These are phyloP conservation scores for Mesorhabditis spiculigera DNA, from an alignment of 2,888 invertebrate species.

Conservation along the genomic window DNA sequence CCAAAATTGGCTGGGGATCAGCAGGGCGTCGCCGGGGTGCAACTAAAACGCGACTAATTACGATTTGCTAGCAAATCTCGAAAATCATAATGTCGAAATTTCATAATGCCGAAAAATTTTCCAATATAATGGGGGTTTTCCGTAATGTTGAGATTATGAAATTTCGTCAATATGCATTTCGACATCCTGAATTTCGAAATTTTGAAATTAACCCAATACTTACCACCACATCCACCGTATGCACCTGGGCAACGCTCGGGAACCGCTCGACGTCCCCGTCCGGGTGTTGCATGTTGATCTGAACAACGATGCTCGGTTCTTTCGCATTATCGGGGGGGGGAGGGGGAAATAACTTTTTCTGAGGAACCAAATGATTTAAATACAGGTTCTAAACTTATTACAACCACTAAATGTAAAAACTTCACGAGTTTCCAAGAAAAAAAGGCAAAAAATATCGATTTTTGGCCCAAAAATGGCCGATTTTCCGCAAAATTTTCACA, in stretches of 20 bases:
- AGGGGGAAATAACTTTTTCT: not conserved
- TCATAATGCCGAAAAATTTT: too few species aligned
- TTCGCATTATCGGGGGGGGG: not conserved
- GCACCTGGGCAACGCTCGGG: not conserved
- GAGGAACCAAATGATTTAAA: not conserved
- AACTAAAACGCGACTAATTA: too few species aligned
- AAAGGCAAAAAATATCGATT: too few species aligned
- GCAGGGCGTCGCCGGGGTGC: constrained; percentile 81
- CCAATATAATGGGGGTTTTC: constrained; percentile 59
- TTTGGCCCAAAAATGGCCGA: too few species aligned
- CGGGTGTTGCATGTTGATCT: too few species aligned
- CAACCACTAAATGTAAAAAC: not conserved
- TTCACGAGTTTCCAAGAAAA: not conserved
- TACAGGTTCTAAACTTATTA: not conserved
- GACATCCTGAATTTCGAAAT: too few species aligned
- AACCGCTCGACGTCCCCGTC: too few species aligned
- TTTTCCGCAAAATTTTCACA: too few species aligned
- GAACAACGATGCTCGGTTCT: too few species aligned
- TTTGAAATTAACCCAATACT: not conserved
- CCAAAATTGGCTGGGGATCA: constrained; percentile 94
- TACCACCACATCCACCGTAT: constrained; percentile 17
- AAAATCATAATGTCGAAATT: too few species aligned
- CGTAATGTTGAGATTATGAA: not conserved
- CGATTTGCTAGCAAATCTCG: too few species aligned
- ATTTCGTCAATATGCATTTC: too few species aligned